phyloP scores from a whole-genome alignment of 2,797 vertebrate genomes.

The Chrosomus eos region DNA sequence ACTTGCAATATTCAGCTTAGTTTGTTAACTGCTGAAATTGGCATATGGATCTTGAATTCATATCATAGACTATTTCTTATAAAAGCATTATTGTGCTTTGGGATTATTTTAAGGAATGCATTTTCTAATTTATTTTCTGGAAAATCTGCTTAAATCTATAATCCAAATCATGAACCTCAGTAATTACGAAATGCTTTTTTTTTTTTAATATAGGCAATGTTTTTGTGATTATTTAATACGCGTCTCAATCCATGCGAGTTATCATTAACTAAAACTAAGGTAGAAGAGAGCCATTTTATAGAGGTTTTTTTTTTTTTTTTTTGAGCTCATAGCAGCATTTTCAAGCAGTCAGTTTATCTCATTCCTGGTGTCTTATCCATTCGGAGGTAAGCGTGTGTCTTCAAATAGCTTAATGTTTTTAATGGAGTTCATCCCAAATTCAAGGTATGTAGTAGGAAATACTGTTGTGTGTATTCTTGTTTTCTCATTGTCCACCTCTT shows the following conservation, averaged over 20 bases:
- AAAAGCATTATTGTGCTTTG: not conserved
- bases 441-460: constrained; percentile 59
- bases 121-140: too few species aligned
- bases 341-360: constrained; percentile 3
- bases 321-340: not conserved
- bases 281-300: not conserved
- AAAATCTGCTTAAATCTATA: not conserved
- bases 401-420: constrained; percentile 40
- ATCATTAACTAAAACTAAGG: not conserved
- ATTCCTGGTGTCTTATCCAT: constrained; percentile 34
- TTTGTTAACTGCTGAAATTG: not conserved
- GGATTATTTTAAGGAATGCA: not conserved
- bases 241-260: not conserved
- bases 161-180: not conserved
- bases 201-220: not conserved
- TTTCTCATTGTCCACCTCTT: constrained; percentile 33
- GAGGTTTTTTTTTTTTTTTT: not conserved
- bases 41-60: not conserved
- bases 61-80: not conserved
- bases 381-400: constrained; percentile 55
- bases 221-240: not conserved
- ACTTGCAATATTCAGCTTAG: not conserved
- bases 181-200: not conserved
- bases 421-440: constrained; percentile 39
- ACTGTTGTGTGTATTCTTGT: constrained; percentile 36